Percentiles rank a stretch among this genome's conserved stretches.
phyloP scores from a whole-genome alignment of 2,888 invertebrate genomes.

The Apodemia zela region DNA sequence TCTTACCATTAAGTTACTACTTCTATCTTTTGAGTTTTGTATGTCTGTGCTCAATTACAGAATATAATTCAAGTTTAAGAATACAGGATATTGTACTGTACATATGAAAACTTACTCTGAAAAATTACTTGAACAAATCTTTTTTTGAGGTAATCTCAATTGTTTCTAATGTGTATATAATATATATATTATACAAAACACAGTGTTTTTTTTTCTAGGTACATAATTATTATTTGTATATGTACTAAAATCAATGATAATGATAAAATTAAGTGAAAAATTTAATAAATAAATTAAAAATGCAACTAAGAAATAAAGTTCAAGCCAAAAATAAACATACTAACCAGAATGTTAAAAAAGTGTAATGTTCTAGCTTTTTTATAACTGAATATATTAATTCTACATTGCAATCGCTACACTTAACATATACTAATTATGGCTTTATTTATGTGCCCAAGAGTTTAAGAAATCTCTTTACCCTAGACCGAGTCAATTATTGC shows the following conservation, averaged over 20 bases:
- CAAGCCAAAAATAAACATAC: neutral
- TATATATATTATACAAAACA: too few relatives aligned
- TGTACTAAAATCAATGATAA: neutral
- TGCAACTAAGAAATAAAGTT: neutral
- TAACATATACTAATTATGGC: conserved; percentile 3
- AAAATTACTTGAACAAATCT: too few relatives aligned
- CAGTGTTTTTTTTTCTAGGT: too few relatives aligned
- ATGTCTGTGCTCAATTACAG: too few relatives aligned
- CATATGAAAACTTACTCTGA: too few relatives aligned
- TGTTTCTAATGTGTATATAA: too few relatives aligned
- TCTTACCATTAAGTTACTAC: too few relatives aligned
- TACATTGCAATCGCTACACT: conserved; percentile 11
- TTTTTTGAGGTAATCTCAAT: too few relatives aligned
- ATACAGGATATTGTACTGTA: too few relatives aligned
- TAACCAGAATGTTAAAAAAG: neutral
- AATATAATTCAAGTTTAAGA: too few relatives aligned
- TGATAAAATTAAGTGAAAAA: neutral
- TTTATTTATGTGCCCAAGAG: conserved; percentile 12
- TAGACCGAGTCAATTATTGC: conserved; percentile 28
- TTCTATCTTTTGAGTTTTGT: too few relatives aligned
- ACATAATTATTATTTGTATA: too few relatives aligned
- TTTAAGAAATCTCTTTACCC: conserved; percentile 12
- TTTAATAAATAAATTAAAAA: neutral
- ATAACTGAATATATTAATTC: neutral
- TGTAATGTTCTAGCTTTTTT: neutral